Base-by-base conservation (phyloP, 1,140 invertebrate genomes). In the Anagrus nilaparvatae region DNA sequence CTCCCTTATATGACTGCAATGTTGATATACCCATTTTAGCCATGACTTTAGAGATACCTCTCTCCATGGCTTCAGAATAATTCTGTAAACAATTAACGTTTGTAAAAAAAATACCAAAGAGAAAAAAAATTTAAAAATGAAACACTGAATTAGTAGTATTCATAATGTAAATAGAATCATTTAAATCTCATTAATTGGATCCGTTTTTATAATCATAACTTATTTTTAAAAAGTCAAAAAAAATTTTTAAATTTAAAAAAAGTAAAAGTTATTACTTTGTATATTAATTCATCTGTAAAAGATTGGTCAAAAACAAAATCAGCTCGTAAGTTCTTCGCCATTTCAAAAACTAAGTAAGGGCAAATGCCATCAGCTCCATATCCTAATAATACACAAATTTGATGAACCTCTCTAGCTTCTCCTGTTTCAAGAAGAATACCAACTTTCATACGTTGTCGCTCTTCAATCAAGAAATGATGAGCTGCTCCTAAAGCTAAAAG, bases 21-120 rank as follows among this genome's bases (percentile, higher is more conserved):
- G 95, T 99, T 29, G 92, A 96, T 57, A 99, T 99, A 27, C 96
- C 96, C 96, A 99, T 99, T 69, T 99, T 99, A 2, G 96, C 95
- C 96, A 99, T 99, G 0, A 97, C 79, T 63, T 91, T 90, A 1
- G 84, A 76, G 42, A 90, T 79, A 39, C 87, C 87, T 9, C 82
- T 77, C 58, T 88, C 85, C 55, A 88, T 77, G 5, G 79, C 77
- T 29, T 75, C 72, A 16, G 71, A 69, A 61, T 83, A 87, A 61
- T 79, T 84, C 72, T 77, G 33, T 28, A 28, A 38, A 18, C 5
- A 40, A n/a, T 42, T 20, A 35, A 43, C 6, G 28, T 35, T 31
- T 14, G 29, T n/a, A 37, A 35, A 25, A 40, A 20, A 17, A 33
- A 33, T 13, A 36, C 17, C 3, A 37, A 35, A 14, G 18, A 7